Percentiles rank a stretch among this genome's conserved stretches.
Conservation (phyloP, 2,888 invertebrate genomes). For the Chrysolina haemoptera region DNA sequence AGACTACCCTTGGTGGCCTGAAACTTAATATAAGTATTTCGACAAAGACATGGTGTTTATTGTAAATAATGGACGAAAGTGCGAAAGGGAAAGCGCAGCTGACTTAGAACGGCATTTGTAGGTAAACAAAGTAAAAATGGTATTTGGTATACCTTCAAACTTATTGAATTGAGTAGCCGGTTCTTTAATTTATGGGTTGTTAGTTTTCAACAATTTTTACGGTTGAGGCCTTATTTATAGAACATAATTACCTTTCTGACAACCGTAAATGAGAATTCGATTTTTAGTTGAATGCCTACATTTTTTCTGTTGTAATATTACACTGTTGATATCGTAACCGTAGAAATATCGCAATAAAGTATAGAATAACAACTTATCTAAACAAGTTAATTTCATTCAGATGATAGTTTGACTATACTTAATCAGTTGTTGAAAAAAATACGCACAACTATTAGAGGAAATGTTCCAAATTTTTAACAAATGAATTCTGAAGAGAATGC, state of each 20-base stretch:
- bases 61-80: slow-evolving; percentile 38
- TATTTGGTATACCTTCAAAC: slow-evolving; percentile 8
- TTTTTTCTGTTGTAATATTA: not conserved
- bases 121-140: slow-evolving; percentile 33
- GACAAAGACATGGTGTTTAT: slow-evolving; percentile 22
- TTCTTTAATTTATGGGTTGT: slow-evolving; percentile 31
- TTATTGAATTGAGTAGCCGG: slow-evolving; percentile 10
- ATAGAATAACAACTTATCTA: too few relatives aligned
- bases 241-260: slow-evolving; percentile 16
- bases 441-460: too few relatives aligned
- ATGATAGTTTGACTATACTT: too few relatives aligned
- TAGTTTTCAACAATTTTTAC: slow-evolving; percentile 21
- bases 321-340: too few relatives aligned
- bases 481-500: too few relatives aligned
- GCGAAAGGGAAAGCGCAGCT: slow-evolving; percentile 37
- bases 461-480: too few relatives aligned
- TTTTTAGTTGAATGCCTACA: not conserved
- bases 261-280: slow-evolving; percentile 9
- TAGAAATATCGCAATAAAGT: too few relatives aligned
- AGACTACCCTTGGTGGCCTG: slow-evolving; percentile 31
- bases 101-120: slow-evolving; percentile 35
- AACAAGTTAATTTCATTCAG: too few relatives aligned
- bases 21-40: slow-evolving; percentile 17
- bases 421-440: too few relatives aligned
- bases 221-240: slow-evolving; percentile 8